Conservation (phyloP, 37 sponge, comb jelly and placozoan species). For the Tethya wilhelma region DNA sequence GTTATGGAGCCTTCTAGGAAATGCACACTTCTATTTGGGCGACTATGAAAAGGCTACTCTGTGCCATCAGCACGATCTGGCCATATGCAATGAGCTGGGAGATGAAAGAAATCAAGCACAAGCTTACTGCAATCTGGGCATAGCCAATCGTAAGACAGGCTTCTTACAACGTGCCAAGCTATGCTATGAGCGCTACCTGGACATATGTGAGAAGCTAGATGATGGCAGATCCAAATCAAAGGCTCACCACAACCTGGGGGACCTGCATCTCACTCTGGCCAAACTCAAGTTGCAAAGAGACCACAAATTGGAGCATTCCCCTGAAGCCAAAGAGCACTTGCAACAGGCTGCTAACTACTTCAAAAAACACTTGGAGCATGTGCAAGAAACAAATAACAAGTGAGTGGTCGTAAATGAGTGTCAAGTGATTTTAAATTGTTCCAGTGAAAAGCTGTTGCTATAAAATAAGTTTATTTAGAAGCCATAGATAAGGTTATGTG, state of each 20-base stretch:
- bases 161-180: constrained; percentile 67
- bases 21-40: constrained; percentile 76
- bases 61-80: constrained; percentile 86
- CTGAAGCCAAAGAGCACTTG: constrained; percentile 70
- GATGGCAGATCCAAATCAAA: constrained; percentile 69
- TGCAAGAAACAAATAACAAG: constrained; percentile 57
- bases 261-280: constrained; percentile 78
- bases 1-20: constrained; percentile 89
- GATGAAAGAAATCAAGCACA: constrained; percentile 82
- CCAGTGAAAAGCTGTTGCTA: neutral
- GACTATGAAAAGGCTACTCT: constrained; percentile 70
- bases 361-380: constrained; percentile 67
- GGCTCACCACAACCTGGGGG: constrained; percentile 86
- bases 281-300: constrained; percentile 53
- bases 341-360: constrained; percentile 64
- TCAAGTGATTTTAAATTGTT: neutral
- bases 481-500: too few relatives aligned
- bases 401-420: constrained; percentile 7
- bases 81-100: constrained; percentile 65
- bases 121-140: constrained; percentile 89
- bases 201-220: constrained; percentile 63
- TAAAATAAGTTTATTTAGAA: neutral
- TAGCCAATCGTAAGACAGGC: constrained; percentile 74
- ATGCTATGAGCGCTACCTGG: constrained; percentile 79
- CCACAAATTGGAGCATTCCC: constrained; percentile 36